Evolutionary conservation across 2,888 invertebrate genomes (phyloP).

Genomic region (Pterostichus madidus): DNA sequence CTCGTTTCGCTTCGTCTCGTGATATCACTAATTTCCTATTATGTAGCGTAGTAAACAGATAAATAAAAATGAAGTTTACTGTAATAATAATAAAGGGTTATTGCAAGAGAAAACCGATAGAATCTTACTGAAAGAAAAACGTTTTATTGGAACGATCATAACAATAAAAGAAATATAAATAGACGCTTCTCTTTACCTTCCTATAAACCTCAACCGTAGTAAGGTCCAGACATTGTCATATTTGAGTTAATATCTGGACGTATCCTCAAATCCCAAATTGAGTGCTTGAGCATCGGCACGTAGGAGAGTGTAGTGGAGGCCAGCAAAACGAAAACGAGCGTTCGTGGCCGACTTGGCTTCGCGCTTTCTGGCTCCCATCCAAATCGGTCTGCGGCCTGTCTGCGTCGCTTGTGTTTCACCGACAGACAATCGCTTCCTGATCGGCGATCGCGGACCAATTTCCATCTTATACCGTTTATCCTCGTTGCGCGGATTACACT

Average conservation of each 20-base stretch:
- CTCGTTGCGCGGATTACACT: constrained; percentile 25
- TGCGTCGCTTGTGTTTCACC: constrained; percentile 10
- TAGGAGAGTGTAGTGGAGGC: constrained; percentile 13
- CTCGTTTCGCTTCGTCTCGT: too few relatives aligned
- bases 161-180: not conserved
- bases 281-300: constrained; percentile 36
- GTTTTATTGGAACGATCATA: not conserved
- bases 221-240: not conserved
- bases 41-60: too few relatives aligned
- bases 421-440: constrained; percentile 39
- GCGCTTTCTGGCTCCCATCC: constrained; percentile 46
- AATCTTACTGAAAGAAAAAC: not conserved
- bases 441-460: constrained; percentile 24
- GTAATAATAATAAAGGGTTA: not conserved
- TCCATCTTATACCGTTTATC: constrained; percentile 43
- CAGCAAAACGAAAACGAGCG: constrained; percentile 50
- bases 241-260: constrained; percentile 22
- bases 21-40: too few relatives aligned
- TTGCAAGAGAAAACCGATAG: constrained; percentile 1
- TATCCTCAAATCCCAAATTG: constrained; percentile 14
- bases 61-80: too few relatives aligned
- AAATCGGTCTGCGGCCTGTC: constrained; percentile 56
- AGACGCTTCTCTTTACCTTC: not conserved
- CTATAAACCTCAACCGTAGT: not conserved
- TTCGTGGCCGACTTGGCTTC: constrained; percentile 56